A percentile compares a stretch with the other conserved stretches of the same genome.
Evolutionary conservation across 1,140 invertebrate genomes (phyloP).

Genomic region (Gonioctena quinquepunctata): DNA sequence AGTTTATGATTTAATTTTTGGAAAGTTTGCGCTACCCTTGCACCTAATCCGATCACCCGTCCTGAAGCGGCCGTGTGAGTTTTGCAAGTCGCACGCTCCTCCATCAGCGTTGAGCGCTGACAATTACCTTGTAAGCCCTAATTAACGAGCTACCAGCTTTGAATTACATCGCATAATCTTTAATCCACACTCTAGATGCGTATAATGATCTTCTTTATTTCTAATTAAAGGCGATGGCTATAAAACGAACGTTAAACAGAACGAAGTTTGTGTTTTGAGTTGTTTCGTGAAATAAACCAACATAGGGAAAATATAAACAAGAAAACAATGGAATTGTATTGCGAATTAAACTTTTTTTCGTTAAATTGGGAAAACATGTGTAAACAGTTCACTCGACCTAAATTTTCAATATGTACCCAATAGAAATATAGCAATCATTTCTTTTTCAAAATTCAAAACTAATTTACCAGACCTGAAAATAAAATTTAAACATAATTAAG

Average conservation of each 20-base stretch:
- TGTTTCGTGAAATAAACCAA: no score
- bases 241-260: not conserved
- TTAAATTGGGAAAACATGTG: no score
- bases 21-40: not conserved
- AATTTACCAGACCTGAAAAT: no score
- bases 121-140: constrained; percentile 8
- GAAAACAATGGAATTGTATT: no score
- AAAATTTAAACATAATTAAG: no score
- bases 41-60: not conserved
- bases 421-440: no score
- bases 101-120: not conserved
- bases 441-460: no score
- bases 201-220: constrained; percentile 6
- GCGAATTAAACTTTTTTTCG: no score
- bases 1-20: no score
- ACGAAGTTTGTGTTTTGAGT: not conserved
- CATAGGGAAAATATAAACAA: no score
- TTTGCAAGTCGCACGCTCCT: constrained; percentile 1
- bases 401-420: no score
- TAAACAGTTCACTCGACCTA: no score
- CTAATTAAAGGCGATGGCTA: not conserved
- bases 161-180: constrained; percentile 3
- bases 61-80: not conserved
- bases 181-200: not conserved
- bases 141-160: constrained; percentile 9